Evolutionary conservation across 1,140 invertebrate genomes (phyloP), one percentile per base, ranked within the genome.

Genomic region (Ectropis grisescens): DNA sequence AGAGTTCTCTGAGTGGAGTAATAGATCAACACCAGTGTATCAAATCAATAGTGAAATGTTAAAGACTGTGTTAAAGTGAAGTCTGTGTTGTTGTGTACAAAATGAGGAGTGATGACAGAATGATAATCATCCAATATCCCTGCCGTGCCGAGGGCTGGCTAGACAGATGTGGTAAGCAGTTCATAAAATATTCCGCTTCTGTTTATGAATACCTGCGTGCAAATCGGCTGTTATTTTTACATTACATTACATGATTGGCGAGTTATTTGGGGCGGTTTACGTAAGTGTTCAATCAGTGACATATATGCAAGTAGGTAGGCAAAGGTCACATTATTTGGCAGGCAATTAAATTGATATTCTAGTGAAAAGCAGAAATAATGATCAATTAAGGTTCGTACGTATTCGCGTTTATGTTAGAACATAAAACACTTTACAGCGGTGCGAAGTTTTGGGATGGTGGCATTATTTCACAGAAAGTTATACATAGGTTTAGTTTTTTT

Each of bases 91-190:
- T 54, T 45, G 43, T 57, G 57, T 43, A 23, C 43, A 79, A 64
- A 42, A 80, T 81, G 72, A 68, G 54, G 37, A 55, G 55, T 38
- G 51, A 66, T 52, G 64, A 71, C 42, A 49, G 29, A 42, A 31
- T 50, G 14, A 42, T 64, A 35, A 54, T 70, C 46, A 79, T 81
- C 28, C 52, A 56, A 24, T 89, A 87, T 64, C 89, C 89, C 27
- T 89, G 87, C 61, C 78, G 89, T 15, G 86, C 88, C 14, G 89
- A 90, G 79, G 89, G 89, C 47, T 90, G 89, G 88, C 66, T 90
- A 33, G 87, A 89, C 67, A 84, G 88, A 78, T 88, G 86, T 59
- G 88, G 89, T 90, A 66, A 86, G 86, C 84, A 29, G 16, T 29
- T 37, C 19, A 25, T 40, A 29, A 3, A 37, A 30, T 31, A 8